phyloP scores from a whole-genome alignment of 1,140 invertebrate genomes.

The Solenopsis fugax region DNA sequence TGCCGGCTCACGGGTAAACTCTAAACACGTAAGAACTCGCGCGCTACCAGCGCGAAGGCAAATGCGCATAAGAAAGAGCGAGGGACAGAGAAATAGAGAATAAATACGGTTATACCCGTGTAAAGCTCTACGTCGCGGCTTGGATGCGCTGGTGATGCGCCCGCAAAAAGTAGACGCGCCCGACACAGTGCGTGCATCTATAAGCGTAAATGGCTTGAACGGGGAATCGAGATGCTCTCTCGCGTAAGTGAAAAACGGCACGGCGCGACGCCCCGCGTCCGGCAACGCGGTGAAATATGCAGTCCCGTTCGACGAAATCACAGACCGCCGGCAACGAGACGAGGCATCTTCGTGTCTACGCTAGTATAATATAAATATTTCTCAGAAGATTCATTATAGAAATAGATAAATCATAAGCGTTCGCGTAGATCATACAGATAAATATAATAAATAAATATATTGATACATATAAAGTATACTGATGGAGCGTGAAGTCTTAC shows the following conservation, averaged over 20 bases:
- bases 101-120: constrained; percentile 41
- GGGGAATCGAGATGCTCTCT: neutral
- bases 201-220: constrained; percentile 11
- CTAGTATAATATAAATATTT: neutral
- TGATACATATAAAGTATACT: neutral
- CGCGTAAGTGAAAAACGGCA: constrained; percentile 18
- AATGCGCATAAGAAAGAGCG: constrained; percentile 18
- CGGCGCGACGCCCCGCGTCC: neutral
- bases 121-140: constrained; percentile 39
- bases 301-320: constrained; percentile 13
- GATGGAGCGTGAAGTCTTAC: neutral
- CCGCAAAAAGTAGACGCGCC: constrained; percentile 43
- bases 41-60: constrained; percentile 19
- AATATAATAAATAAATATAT: neutral
- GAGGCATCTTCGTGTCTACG: neutral
- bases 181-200: constrained; percentile 26
- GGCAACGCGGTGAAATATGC: constrained; percentile 32
- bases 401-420: neutral
- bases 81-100: constrained; percentile 27
- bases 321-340: neutral
- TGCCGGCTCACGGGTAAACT: constrained; percentile 32
- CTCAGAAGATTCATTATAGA: neutral
- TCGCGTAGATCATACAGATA: neutral
- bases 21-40: constrained; percentile 36
- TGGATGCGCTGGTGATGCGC: constrained; percentile 12